Evolutionary conservation across 2,888 invertebrate species (phyloP), one percentile per base, ranked within the genome.

Genomic region (Drosophila affinis): DNA sequence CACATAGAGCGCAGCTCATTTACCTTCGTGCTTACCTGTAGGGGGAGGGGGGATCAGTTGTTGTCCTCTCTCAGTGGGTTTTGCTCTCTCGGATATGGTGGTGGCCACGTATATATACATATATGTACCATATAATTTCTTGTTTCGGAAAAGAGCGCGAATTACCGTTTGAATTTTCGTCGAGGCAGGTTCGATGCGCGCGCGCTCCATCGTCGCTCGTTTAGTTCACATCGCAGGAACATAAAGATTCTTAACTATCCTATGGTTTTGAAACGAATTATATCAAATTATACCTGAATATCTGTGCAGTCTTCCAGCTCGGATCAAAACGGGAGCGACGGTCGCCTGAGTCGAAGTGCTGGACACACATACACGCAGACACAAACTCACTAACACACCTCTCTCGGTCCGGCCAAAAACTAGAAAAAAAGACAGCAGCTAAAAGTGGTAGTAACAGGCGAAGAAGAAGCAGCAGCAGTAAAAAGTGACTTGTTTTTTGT

Each of bases 401-500:
- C 65, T 77, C 72, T 14, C 72, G 78, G 76, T 72, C 55, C 24
- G 52, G 17, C 45, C 59, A 53, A 75, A 86, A 86, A 86, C 88
- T 86, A 86, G 83, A 86, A 84, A 84, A 78, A 78, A 82, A 83
- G 78, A 86, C 78, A 82, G 76, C 78, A 79, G 77, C 76, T 75
- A 78, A 72, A 79, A 77, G 78, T 80, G 75, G 69, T 71, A 78
- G 76, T 46, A 77, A 73, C 65, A 72, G 57, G 65, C 57, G 44
- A 69, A 53, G 45, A 56, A 68, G 69, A 39, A 39, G 49, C 39
- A 68, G 52, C 32, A 53, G 47, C 54, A 62, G 77, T 63, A 81
- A 73, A 78, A 84, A 81, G 79, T 84, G 85, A 80, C 88, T 83
- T 85, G 86, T 87, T 79, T 80, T 84, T 78, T 76, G 75, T 81